Percentiles rank a stretch among this genome's conserved stretches.
Evolutionary conservation across 2,113 vertebrate species (phyloP).

Genomic region (Malurus cyaneus): DNA sequence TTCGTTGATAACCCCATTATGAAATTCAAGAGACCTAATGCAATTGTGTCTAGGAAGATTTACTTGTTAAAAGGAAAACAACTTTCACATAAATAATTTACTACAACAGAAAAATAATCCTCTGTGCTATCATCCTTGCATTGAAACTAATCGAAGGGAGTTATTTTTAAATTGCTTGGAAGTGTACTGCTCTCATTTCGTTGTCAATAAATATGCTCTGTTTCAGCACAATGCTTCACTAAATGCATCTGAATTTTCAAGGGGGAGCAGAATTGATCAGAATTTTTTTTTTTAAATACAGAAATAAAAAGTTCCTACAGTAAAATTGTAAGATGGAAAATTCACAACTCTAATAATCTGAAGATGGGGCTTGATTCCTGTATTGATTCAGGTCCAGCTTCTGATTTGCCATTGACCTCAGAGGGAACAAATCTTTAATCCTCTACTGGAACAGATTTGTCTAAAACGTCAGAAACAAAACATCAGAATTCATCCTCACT

Average conservation of each 20-base stretch:
- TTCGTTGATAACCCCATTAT: constrained; percentile 50
- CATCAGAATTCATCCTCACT: background rate
- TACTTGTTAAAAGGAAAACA: constrained; percentile 61
- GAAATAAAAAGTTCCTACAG: background rate
- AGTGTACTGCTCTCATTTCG: constrained; percentile 64
- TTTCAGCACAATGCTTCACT: constrained; percentile 62
- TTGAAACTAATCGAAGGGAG: constrained; percentile 60
- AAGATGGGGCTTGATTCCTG: background rate
- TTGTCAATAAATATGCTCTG: constrained; percentile 62
- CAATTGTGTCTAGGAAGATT: constrained; percentile 56
- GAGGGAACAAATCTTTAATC: background rate
- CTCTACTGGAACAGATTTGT: background rate
- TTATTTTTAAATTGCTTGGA: constrained; percentile 73
- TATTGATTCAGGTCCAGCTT: background rate
- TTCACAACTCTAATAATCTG: background rate
- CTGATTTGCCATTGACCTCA: background rate
- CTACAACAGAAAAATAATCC: constrained; percentile 60
- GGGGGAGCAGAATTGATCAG: background rate
- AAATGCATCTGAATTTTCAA: constrained; percentile 49
- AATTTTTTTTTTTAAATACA: background rate
- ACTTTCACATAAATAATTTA: constrained; percentile 72
- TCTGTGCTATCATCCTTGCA: constrained; percentile 51
- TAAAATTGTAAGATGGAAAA: background rate
- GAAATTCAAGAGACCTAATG: constrained; percentile 63
- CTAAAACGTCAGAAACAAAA: background rate